Conservation (phyloP, 2,888 invertebrate genomes). For the Drosophila falleni region DNA sequence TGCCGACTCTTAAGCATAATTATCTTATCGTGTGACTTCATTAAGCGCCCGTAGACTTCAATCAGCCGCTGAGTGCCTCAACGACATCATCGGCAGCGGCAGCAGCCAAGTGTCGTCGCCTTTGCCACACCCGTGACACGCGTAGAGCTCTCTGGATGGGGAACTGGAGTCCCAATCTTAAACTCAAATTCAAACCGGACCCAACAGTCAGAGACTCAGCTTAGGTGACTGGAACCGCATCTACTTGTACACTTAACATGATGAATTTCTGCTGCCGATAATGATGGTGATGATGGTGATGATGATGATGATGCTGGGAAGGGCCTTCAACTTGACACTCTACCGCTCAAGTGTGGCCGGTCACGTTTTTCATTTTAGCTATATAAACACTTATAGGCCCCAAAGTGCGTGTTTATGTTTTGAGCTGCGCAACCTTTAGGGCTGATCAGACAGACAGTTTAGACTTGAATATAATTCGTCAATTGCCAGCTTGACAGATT, state of each 20-base stretch:
- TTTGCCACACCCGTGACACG: constrained; percentile 61
- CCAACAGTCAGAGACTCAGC: constrained; percentile 23
- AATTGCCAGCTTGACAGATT: constrained; percentile 33
- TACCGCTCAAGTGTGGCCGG: constrained; percentile 50
- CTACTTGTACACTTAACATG: constrained; percentile 41
- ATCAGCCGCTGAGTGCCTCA: constrained; percentile 41
- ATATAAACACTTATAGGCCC: constrained; percentile 48
- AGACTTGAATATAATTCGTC: constrained; percentile 12
- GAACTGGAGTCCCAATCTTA: constrained; percentile 12
- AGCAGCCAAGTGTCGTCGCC: constrained; percentile 58
- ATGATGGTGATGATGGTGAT: background rate
- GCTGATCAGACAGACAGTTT: constrained; percentile 41
- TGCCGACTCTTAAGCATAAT: constrained; percentile 51
- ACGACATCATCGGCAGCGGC: constrained; percentile 27
- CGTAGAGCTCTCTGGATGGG: constrained; percentile 22
- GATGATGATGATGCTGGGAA: constrained; percentile 39
- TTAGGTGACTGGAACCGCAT: constrained; percentile 22
- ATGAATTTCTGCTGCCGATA: constrained; percentile 46
- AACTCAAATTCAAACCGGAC: constrained; percentile 38
- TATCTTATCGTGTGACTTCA: constrained; percentile 71
- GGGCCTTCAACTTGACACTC: constrained; percentile 78
- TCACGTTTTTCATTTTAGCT: constrained; percentile 69
- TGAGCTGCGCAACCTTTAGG: constrained; percentile 34
- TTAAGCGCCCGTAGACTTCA: constrained; percentile 60
- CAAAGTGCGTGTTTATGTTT: constrained; percentile 44